Evolutionary conservation across 1,140 invertebrate species (phyloP).

Genomic region (Coelopa frigida): DNA sequence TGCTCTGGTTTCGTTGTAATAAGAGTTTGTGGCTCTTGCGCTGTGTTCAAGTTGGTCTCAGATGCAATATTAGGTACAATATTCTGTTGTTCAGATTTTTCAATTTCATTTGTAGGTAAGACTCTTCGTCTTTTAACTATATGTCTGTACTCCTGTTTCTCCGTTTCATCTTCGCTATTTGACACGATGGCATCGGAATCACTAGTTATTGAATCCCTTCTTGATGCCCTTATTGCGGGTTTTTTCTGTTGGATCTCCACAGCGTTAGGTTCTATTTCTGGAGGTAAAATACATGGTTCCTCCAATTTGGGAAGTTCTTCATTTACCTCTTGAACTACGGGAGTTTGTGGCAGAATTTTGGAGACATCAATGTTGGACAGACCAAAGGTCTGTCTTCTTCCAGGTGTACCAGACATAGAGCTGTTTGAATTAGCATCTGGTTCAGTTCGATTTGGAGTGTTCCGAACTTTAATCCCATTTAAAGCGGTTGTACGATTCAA

Average conservation of each 20-base stretch:
- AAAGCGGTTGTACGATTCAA: conserved; percentile 25
- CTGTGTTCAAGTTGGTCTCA: too few relatives aligned
- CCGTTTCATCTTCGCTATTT: conserved; percentile 34
- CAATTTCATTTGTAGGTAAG: conserved; percentile 7
- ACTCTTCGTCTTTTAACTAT: conserved; percentile 31
- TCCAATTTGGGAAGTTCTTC: neutral
- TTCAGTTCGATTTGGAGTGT: too few relatives aligned
- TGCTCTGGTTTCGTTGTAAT: neutral
- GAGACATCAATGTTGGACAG: conserved; percentile 30
- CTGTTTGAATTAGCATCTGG: conserved; percentile 21
- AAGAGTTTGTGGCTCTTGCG: neutral
- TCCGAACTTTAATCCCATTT: conserved; percentile 18
- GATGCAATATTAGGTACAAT: too few relatives aligned
- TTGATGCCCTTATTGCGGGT: neutral
- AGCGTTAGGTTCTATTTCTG: neutral
- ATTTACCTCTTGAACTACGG: neutral
- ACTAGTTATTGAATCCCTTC: neutral
- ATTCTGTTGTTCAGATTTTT: neutral
- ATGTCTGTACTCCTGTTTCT: conserved; percentile 27
- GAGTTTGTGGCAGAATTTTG: conserved; percentile 15
- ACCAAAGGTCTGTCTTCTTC: conserved; percentile 23
- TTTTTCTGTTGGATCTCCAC: neutral
- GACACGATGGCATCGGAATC: conserved; percentile 40
- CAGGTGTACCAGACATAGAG: too few relatives aligned
- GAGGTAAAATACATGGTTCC: neutral